Evolutionary conservation across 2,113 vertebrate genomes (phyloP).

Genomic region (Ceuthmochares aereus): DNA sequence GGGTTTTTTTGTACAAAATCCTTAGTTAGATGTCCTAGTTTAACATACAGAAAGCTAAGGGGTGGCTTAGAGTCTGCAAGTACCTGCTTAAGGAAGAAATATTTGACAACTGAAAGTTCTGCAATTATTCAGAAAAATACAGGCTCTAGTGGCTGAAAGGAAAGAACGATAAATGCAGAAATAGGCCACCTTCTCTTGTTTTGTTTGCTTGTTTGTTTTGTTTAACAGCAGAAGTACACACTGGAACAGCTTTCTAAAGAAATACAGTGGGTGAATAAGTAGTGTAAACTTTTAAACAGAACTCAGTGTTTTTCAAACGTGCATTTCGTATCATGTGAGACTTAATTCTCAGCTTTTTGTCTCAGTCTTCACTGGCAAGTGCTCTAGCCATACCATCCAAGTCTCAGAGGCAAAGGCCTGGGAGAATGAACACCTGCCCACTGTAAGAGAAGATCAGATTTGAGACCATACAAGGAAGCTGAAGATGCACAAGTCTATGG

Average conservation of each 20-base stretch:
- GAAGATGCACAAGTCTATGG: too few relatives aligned
- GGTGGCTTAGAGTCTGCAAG: background rate
- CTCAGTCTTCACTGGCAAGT: too few relatives aligned
- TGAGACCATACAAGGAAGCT: too few relatives aligned
- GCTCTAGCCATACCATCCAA: too few relatives aligned
- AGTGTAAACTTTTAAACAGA: background rate
- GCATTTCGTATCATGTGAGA: background rate
- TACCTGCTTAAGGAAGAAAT: background rate
- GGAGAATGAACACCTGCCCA: too few relatives aligned
- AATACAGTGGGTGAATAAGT: background rate
- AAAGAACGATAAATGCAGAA: background rate
- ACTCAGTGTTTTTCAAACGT: background rate
- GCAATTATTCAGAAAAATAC: background rate
- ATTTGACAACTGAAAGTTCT: background rate
- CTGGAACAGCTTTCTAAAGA: background rate
- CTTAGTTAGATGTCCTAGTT: background rate
- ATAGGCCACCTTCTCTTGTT: background rate
- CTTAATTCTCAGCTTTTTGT: background rate
- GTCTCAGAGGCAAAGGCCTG: too few relatives aligned
- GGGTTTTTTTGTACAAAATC: background rate
- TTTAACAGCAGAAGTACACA: background rate
- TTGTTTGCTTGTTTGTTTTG: background rate
- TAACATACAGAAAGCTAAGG: background rate
- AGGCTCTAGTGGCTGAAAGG: background rate
- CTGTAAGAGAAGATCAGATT: too few relatives aligned